phyloP scores from a whole-genome alignment of 1,140 invertebrate genomes.

The Drosophila tropicalis region DNA sequence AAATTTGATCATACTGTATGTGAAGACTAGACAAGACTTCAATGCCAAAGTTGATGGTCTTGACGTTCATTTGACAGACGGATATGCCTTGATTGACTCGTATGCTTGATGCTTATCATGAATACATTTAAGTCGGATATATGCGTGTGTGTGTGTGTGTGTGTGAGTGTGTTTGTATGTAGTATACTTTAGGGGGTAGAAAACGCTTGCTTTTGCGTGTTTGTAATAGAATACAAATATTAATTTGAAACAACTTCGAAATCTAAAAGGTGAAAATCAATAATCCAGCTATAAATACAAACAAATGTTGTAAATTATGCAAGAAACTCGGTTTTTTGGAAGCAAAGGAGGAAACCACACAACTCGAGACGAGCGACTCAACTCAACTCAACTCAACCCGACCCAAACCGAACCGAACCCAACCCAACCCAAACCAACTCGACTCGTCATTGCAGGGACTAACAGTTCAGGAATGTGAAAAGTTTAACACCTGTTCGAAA shows the following conservation, averaged over 20 bases:
- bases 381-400: no score
- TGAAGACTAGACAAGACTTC: no score
- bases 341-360: background rate
- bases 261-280: constrained; percentile 67
- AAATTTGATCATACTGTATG: no score
- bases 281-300: constrained; percentile 72
- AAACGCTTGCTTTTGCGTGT: constrained; percentile 3
- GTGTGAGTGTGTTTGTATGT: background rate
- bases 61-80: no score
- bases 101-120: background rate
- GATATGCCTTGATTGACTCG: constrained; percentile 1
- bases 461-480: constrained; percentile 42
- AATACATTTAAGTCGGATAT: background rate
- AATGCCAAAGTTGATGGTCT: no score
- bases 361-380: constrained; percentile 18
- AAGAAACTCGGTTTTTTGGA: constrained; percentile 19
- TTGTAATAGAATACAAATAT: constrained; percentile 17
- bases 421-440: no score
- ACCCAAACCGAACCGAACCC: no score
- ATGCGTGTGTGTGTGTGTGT: no score
- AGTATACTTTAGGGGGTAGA: background rate
- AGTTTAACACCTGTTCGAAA: constrained; percentile 53
- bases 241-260: constrained; percentile 57
- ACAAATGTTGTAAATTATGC: constrained; percentile 57
- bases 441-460: no score